These are phyloP conservation scores for Aphelenchoides bicaudatus DNA, from an alignment of 2,888 invertebrate species.

Conservation along the genomic window DNA sequence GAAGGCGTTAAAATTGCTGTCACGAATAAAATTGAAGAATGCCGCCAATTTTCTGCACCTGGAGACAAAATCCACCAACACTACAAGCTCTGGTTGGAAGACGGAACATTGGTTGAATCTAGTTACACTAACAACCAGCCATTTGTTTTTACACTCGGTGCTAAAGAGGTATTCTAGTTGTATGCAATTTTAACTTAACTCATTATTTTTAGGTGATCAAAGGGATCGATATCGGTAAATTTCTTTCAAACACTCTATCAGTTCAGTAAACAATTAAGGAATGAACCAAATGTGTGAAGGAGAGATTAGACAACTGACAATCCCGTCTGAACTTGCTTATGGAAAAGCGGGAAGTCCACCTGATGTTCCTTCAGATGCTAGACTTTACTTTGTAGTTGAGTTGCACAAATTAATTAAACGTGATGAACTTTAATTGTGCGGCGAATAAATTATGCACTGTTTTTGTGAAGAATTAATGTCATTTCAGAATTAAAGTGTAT, in stretches of 20 bases:
- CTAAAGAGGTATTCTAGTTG: constrained; percentile 57
- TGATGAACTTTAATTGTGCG: constrained; percentile 52
- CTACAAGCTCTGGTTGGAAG: constrained; percentile 45
- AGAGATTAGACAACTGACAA: constrained; percentile 55
- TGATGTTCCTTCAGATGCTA: constrained; percentile 57
- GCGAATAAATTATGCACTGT: too few relatives aligned
- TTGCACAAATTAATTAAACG: constrained; percentile 57
- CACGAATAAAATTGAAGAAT: constrained; percentile 42
- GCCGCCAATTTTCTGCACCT: constrained; percentile 34
- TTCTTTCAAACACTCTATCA: too few relatives aligned
- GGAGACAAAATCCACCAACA: constrained; percentile 54
- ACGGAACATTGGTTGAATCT: constrained; percentile 60
- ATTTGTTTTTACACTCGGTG: constrained; percentile 54
- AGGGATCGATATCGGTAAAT: constrained; percentile 10
- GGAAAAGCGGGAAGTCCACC: constrained; percentile 54
- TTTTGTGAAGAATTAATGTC: too few relatives aligned
- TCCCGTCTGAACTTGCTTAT: constrained; percentile 55
- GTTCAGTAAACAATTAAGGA: neutral
- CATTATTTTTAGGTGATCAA: too few relatives aligned
- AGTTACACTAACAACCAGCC: constrained; percentile 55
- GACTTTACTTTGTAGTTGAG: constrained; percentile 59
- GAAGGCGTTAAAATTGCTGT: constrained; percentile 52
- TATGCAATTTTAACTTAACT: constrained; percentile 51
- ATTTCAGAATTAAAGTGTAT: too few relatives aligned
- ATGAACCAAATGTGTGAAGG: constrained; percentile 60